These are phyloP conservation scores for Poeciliopsis turrubarensis DNA, from an alignment of 2,113 vertebrate species.

Conservation along the genomic window DNA sequence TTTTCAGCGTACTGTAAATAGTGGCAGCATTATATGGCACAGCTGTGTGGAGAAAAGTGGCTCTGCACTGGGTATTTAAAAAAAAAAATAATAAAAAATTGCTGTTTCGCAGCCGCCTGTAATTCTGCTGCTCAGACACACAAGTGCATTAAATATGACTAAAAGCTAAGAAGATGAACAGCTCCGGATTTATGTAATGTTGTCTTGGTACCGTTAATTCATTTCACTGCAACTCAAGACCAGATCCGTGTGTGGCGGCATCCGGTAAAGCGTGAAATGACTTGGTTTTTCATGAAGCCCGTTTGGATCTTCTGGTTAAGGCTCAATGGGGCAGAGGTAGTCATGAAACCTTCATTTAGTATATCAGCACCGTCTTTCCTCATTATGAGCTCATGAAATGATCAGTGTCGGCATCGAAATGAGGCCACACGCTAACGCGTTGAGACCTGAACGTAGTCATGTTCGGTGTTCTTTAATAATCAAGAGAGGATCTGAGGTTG, in stretches of 20 bases:
- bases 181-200: slow-evolving; percentile 44
- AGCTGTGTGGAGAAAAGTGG: slow-evolving; percentile 8
- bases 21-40: slow-evolving; percentile 30
- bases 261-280: slow-evolving; percentile 68
- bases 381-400: slow-evolving; percentile 47
- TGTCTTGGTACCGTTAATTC: slow-evolving; percentile 22
- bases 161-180: slow-evolving; percentile 39
- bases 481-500: not conserved
- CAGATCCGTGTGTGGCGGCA: slow-evolving; percentile 57
- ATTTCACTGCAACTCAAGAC: slow-evolving; percentile 46
- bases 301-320: slow-evolving; percentile 71
- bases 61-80: slow-evolving; percentile 10
- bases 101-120: slow-evolving; percentile 7
- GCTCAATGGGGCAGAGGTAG: slow-evolving; percentile 66
- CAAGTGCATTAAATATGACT: slow-evolving; percentile 23
- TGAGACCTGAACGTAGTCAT: slow-evolving; percentile 7
- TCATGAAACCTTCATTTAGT: slow-evolving; percentile 64
- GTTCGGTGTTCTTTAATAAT: slow-evolving; percentile 14
- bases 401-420: slow-evolving; percentile 42
- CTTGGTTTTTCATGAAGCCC: slow-evolving; percentile 61
- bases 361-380: slow-evolving; percentile 57
- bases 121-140: slow-evolving; percentile 4
- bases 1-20: slow-evolving; percentile 41
- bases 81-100: not conserved
- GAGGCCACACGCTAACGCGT: slow-evolving; percentile 15